Conservation (phyloP, 2,113 vertebrate species). For the Tyrannus savana region DNA sequence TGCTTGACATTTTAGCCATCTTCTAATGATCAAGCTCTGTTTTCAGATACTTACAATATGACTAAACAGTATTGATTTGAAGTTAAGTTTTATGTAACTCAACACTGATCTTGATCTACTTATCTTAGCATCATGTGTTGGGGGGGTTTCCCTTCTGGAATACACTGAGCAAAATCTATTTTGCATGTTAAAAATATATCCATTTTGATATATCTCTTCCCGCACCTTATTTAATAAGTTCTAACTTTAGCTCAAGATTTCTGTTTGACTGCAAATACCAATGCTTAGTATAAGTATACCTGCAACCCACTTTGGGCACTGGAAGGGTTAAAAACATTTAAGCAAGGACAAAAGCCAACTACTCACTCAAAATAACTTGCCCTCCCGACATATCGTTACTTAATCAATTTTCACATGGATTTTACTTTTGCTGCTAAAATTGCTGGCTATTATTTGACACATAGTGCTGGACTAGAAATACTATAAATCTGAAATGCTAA, state of each 20-base stretch:
- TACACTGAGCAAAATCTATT: neutral
- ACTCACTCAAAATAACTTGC: neutral
- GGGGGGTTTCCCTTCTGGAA: neutral
- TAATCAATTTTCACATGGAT: neutral
- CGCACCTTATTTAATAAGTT: neutral
- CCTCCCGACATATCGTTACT: neutral
- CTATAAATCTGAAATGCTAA: conserved; percentile 8
- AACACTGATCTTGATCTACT: neutral
- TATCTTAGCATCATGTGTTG: neutral
- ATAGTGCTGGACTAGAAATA: neutral
- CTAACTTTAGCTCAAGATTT: neutral
- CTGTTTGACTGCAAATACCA: neutral
- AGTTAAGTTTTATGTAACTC: neutral
- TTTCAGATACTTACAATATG: neutral
- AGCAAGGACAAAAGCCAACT: neutral
- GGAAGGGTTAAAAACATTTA: neutral
- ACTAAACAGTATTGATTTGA: neutral
- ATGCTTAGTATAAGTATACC: neutral
- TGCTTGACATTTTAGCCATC: neutral
- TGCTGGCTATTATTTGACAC: neutral
- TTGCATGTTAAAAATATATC: neutral
- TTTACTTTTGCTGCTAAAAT: neutral
- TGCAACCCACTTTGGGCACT: neutral
- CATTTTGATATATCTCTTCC: neutral
- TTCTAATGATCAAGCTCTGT: neutral